A percentile compares a stretch with the other conserved stretches of the same genome.
Conservation (phyloP, 2,888 invertebrate species). For the Hydropsyche betteni region DNA sequence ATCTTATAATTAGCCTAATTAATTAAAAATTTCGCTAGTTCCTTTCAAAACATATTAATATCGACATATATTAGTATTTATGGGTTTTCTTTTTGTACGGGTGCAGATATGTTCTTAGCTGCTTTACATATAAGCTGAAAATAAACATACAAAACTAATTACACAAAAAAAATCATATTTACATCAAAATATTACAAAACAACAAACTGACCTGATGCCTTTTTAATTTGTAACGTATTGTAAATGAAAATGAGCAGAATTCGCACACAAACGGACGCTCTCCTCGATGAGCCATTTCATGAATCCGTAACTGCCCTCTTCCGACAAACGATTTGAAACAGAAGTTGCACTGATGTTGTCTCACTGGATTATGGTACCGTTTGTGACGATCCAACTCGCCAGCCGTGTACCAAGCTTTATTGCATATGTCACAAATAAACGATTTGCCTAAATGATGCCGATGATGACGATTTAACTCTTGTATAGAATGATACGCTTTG, state of each 20-base stretch:
- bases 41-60: no score
- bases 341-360: constrained; percentile 44
- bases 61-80: no score
- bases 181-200: not conserved
- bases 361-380: constrained; percentile 45
- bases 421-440: constrained; percentile 46
- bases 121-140: not conserved
- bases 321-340: constrained; percentile 49
- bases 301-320: constrained; percentile 45
- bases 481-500: constrained; percentile 46
- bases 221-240: constrained; percentile 46
- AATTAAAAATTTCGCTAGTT: no score
- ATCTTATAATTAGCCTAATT: no score
- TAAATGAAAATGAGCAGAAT: constrained; percentile 47
- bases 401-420: constrained; percentile 46
- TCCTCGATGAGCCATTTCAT: constrained; percentile 49
- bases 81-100: not conserved
- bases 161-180: not conserved
- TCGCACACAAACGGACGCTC: constrained; percentile 49
- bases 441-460: constrained; percentile 42
- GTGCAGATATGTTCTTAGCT: not conserved
- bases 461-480: constrained; percentile 46
- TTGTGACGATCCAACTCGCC: constrained; percentile 45
- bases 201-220: constrained; percentile 46
- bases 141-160: not conserved